These are phyloP conservation scores for Hestina assimilis DNA, from an alignment of 1,140 invertebrate species.

Conservation along the genomic window DNA sequence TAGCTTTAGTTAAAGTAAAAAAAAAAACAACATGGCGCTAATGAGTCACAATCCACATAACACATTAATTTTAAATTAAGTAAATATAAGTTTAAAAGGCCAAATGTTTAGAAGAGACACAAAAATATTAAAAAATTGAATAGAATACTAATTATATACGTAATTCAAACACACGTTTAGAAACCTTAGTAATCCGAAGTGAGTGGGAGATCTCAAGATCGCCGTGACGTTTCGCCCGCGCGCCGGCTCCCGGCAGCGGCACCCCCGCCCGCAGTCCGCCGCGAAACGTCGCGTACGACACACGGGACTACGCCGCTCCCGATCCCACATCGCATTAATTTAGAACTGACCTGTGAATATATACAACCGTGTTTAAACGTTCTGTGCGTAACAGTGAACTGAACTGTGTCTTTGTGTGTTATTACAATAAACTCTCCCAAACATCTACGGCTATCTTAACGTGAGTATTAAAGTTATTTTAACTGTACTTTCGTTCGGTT, in stretches of 20 bases:
- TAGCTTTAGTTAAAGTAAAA: too few relatives aligned
- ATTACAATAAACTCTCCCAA: slow-evolving; percentile 48
- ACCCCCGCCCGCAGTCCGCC: slow-evolving; percentile 44
- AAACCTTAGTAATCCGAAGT: slow-evolving; percentile 36
- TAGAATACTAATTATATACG: background rate
- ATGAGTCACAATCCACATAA: too few relatives aligned
- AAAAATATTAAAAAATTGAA: too few relatives aligned
- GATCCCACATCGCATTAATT: slow-evolving; percentile 42
- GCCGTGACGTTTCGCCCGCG: slow-evolving; percentile 40
- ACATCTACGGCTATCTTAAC: slow-evolving; percentile 45
- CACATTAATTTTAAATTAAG: too few relatives aligned
- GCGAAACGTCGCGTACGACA: slow-evolving; percentile 41
- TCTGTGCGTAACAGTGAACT: slow-evolving; percentile 46
- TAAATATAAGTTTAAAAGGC: too few relatives aligned
- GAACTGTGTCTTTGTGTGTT: slow-evolving; percentile 33
- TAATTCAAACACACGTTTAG: slow-evolving; percentile 1
- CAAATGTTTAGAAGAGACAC: too few relatives aligned
- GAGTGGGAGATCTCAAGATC: slow-evolving; percentile 46
- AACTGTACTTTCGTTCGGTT: slow-evolving; percentile 70
- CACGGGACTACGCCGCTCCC: slow-evolving; percentile 18
- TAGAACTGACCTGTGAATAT: slow-evolving; percentile 49
- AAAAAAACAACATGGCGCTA: too few relatives aligned
- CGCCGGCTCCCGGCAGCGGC: slow-evolving; percentile 21
- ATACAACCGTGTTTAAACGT: slow-evolving; percentile 48
- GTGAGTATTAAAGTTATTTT: slow-evolving; percentile 66